Evolutionary conservation across 30 jellyfish, hydroid and myxozoan species (phyloP).

Genomic region (Turritopsis dohrnii): DNA sequence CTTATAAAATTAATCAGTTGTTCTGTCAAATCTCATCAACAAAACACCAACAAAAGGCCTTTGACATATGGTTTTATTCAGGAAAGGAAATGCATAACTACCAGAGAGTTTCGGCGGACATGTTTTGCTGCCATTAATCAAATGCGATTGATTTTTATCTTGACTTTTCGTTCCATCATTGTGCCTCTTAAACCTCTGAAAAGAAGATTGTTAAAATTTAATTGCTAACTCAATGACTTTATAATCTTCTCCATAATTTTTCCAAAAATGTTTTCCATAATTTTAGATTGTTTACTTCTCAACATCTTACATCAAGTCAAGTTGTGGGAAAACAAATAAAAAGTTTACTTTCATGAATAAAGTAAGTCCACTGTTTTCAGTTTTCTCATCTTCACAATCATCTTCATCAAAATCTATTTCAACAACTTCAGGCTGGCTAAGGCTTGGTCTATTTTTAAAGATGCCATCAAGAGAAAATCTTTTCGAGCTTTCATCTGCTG

Average conservation of each 20-base stretch:
- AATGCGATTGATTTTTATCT: background rate
- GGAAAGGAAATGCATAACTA: background rate
- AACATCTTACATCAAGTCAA: too few relatives aligned
- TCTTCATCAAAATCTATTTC: background rate
- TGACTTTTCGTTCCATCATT: background rate
- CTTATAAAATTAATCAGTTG: too few relatives aligned
- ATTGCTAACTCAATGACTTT: background rate
- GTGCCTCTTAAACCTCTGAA: background rate
- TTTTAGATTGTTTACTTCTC: too few relatives aligned
- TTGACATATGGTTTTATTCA: too few relatives aligned
- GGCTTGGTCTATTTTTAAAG: constrained; percentile 4
- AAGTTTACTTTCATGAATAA: constrained; percentile 2
- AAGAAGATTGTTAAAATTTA: background rate
- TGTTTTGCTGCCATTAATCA: background rate
- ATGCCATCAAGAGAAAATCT: background rate
- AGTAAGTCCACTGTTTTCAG: background rate
- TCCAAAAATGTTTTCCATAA: too few relatives aligned
- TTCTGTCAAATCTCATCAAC: too few relatives aligned
- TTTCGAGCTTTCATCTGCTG: background rate
- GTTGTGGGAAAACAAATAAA: too few relatives aligned
- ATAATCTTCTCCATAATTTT: too few relatives aligned
- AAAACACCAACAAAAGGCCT: too few relatives aligned
- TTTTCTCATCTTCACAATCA: background rate
- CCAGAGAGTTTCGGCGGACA: background rate
- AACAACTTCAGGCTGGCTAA: background rate